These are phyloP conservation scores for Arion vulgaris DNA, from an alignment of 1,140 invertebrate genomes.

Conservation along the genomic window DNA sequence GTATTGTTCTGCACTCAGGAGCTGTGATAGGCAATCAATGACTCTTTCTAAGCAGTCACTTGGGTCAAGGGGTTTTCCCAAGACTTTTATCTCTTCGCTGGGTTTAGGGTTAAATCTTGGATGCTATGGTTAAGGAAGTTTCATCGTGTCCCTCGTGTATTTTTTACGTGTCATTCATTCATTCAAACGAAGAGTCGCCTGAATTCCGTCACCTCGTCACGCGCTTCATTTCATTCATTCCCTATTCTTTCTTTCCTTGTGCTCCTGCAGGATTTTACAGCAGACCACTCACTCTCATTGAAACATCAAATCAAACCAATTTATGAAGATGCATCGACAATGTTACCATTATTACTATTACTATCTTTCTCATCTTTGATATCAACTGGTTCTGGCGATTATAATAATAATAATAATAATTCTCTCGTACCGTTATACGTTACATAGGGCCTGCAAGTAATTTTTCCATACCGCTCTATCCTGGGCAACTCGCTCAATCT, in stretches of 20 bases:
- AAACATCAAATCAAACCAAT: no score
- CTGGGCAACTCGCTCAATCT: no score
- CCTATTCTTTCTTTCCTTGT: neutral
- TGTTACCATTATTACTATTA: no score
- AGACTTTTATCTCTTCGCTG: neutral
- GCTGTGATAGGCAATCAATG: conserved; percentile 10
- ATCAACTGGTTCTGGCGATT: no score
- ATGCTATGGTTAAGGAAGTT: neutral
- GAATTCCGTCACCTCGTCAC: neutral
- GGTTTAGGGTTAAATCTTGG: neutral
- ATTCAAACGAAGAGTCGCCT: neutral
- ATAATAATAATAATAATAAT: no score
- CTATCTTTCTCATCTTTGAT: no score
- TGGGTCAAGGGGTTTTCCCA: neutral
- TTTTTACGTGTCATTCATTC: neutral
- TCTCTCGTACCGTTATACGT: no score
- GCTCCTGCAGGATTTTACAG: no score
- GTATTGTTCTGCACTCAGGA: neutral
- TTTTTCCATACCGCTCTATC: no score
- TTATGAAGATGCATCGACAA: no score
- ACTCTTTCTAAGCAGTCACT: neutral
- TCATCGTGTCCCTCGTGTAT: neutral
- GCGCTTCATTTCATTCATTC: neutral
- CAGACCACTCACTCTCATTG: no score
- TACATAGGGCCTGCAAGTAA: no score